Evolutionary conservation across 2,888 invertebrate genomes (phyloP).

Genomic region (Nymphalis polychloros): DNA sequence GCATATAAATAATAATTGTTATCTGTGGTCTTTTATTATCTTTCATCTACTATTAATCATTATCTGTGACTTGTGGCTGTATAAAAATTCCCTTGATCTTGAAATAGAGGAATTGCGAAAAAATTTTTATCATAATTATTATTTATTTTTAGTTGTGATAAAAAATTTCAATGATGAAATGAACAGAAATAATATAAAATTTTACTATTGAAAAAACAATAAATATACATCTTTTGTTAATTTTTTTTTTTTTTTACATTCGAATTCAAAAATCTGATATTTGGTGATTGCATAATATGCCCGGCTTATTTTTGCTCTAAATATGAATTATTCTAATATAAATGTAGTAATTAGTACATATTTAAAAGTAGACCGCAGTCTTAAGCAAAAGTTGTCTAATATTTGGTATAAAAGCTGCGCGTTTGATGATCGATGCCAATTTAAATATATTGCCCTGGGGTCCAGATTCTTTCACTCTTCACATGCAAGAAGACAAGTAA

Average conservation of each 20-base stretch:
- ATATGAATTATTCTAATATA: slow-evolving; percentile 66
- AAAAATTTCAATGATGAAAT: slow-evolving; percentile 7
- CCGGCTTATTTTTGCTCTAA: slow-evolving; percentile 47
- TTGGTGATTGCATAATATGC: slow-evolving; percentile 65
- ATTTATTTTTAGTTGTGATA: slow-evolving; percentile 13
- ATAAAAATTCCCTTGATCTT: slow-evolving; percentile 11
- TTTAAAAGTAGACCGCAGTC: slow-evolving; percentile 56
- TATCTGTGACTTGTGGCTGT: slow-evolving; percentile 9
- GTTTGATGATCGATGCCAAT: slow-evolving; percentile 42
- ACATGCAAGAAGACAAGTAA: slow-evolving; percentile 44
- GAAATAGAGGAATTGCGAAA: slow-evolving; percentile 1
- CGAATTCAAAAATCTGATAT: slow-evolving; percentile 5
- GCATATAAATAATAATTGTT: not conserved
- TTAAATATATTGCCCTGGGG: slow-evolving; percentile 41
- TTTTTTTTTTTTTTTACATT: too few relatives aligned
- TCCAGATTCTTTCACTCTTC: slow-evolving; percentile 52
- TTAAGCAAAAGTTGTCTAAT: slow-evolving; percentile 51
- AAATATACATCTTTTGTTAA: not conserved
- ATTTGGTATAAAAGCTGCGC: slow-evolving; percentile 48
- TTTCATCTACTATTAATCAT: not conserved
- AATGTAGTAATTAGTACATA: slow-evolving; percentile 55
- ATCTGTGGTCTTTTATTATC: not conserved
- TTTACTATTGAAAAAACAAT: not conserved
- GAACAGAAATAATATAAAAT: not conserved
- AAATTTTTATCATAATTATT: not conserved